Base-by-base conservation (phyloP, 1,140 invertebrate genomes). In the Palaemon carinicauda region DNA sequence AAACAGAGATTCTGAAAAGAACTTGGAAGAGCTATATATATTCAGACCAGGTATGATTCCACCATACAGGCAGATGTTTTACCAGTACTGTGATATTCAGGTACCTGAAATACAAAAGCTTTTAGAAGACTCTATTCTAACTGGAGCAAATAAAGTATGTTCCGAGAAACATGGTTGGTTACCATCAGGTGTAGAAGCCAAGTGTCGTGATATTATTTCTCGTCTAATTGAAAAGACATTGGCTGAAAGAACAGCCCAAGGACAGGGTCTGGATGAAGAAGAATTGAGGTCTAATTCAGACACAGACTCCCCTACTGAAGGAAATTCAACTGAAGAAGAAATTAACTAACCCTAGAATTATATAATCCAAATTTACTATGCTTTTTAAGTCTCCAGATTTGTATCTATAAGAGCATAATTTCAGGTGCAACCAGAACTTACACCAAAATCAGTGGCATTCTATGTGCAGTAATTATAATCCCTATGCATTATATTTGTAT, bases 11-110 rank as follows among this genome's bases (percentile, higher is more conserved):
- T 81, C 51, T 29, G 89, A 89, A n/a, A 86, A 85, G 41, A 78
- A 82, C n/a, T 21, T 56, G n/a, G 89, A 89, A 31, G 88, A 87
- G 7, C 74, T 88, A 19, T 95, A 94, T 89, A 93, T 94, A 80
- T 95, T 96, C 90, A 92, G 93, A n/a, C 94, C 95, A 0, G 94
- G 94, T 3, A 92, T 92, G 50, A 91, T 96, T 77, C 96, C 96
- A 2, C 93, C 95, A 1, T 95, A 94, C 24, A 91, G 95, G 65
- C 96, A 97, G 91, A 95, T 96, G 93, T 96, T 96, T 92, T 96
- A 96, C 91, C 95, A 97, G 94, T 95, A 96, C 90, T 96, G 95
- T 90, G 96, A 98, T 91, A 93, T 98, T 41, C 91, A 95, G n/a
- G 92, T 96, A n/a, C 93, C 94, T 0, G 96, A 97, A 92, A 95